phyloP scores from a whole-genome alignment of 2,797 vertebrate species.

The Momotus momota region DNA sequence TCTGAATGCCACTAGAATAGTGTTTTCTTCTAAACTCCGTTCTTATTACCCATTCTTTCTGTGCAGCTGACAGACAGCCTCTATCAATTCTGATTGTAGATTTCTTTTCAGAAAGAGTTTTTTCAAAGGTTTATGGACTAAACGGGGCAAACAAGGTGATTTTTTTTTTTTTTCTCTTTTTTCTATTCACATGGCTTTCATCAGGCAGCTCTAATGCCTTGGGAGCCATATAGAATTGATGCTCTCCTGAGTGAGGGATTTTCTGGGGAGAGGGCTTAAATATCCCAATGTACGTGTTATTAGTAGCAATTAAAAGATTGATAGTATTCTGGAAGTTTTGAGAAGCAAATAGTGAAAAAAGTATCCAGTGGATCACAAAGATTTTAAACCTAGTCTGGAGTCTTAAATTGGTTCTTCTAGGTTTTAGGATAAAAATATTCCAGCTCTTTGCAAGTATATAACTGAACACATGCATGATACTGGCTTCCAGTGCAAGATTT shows the following conservation, averaged over 20 bases:
- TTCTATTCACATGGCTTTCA: not conserved
- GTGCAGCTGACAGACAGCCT: not conserved
- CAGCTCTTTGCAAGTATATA: not conserved
- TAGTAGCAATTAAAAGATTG: not conserved
- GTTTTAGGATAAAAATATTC: not conserved
- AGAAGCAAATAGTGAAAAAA: not conserved
- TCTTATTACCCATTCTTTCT: not conserved
- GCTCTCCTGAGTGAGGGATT: rapidly evolving
- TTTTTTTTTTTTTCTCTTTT: not conserved
- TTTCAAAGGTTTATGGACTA: not conserved
- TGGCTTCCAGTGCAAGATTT: not conserved
- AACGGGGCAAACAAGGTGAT: not conserved
- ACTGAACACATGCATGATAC: rapidly evolving
- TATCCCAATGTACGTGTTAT: not conserved
- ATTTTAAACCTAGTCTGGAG: not conserved
- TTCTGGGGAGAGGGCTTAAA: not conserved
- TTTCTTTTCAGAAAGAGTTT: not conserved
- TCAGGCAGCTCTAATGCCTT: not conserved
- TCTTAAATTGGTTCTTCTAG: not conserved
- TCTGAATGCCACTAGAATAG: not conserved
- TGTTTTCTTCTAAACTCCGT: not conserved
- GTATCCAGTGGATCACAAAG: not conserved
- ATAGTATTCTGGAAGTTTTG: not conserved
- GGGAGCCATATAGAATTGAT: not conserved
- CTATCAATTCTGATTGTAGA: not conserved